Evolutionary conservation across 1,140 invertebrate genomes (phyloP).

Genomic region (Habropoda laboriosa): DNA sequence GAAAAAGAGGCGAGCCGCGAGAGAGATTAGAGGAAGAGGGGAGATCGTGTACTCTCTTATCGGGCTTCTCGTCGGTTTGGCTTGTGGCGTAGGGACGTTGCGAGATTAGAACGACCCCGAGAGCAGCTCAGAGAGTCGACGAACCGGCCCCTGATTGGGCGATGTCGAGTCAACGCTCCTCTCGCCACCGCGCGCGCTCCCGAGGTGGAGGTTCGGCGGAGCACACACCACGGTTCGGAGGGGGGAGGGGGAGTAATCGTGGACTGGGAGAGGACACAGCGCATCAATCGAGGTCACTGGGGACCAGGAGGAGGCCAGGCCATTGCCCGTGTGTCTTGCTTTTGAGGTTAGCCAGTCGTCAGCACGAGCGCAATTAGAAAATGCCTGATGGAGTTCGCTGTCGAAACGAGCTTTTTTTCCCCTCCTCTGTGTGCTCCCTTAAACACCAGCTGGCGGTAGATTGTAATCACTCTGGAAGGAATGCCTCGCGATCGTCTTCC

Average conservation of each 20-base stretch:
- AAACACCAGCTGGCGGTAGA: too few relatives aligned
- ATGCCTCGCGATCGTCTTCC: too few relatives aligned
- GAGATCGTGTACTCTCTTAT: conserved; percentile 62
- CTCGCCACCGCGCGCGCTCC: conserved; percentile 11
- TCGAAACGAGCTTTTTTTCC: conserved; percentile 40
- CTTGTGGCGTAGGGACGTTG: conserved; percentile 67
- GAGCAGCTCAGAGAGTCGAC: conserved; percentile 66
- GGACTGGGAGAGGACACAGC: conserved; percentile 67
- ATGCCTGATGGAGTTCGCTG: conserved; percentile 62
- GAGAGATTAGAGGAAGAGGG: conserved; percentile 13
- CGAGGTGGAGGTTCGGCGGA: conserved; percentile 26
- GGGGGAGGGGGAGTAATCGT: conserved; percentile 37
- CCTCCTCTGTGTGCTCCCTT: too few relatives aligned
- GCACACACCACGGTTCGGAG: background rate
- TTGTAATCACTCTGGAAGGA: too few relatives aligned
- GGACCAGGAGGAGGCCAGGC: conserved; percentile 76
- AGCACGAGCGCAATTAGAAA: conserved; percentile 75
- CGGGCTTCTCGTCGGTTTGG: conserved; percentile 70
- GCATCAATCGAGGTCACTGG: conserved; percentile 79
- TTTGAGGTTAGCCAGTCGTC: conserved; percentile 77
- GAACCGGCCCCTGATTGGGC: conserved; percentile 65
- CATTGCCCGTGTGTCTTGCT: conserved; percentile 76
- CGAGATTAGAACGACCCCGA: conserved; percentile 72
- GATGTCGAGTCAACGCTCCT: conserved; percentile 67
- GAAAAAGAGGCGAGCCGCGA: conserved; percentile 29